phyloP scores from a whole-genome alignment of 2,888 invertebrate species.

The Stenodera caucasica region DNA sequence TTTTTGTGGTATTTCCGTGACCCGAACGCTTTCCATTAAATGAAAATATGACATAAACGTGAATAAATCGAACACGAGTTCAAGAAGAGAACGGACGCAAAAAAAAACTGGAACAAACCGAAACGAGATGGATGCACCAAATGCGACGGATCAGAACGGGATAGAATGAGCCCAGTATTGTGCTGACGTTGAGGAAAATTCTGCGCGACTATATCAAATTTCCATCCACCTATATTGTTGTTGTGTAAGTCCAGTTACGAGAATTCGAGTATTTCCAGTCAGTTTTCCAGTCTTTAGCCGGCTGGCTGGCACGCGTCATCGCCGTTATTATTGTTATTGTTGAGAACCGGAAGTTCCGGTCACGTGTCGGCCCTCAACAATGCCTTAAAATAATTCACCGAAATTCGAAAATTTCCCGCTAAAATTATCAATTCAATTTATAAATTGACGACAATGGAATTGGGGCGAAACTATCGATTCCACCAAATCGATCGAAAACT shows the following conservation, averaged over 20 bases:
- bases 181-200: background rate
- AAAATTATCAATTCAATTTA: background rate
- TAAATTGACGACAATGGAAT: background rate
- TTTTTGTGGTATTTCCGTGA: background rate
- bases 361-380: background rate
- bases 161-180: too few species aligned
- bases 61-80: background rate
- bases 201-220: background rate
- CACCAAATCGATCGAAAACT: background rate
- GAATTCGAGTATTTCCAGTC: background rate
- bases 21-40: background rate
- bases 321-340: background rate
- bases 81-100: too few species aligned
- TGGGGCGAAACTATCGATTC: background rate
- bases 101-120: too few species aligned
- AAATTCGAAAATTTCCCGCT: background rate
- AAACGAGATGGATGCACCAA: too few species aligned
- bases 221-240: background rate
- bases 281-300: background rate
- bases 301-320: background rate
- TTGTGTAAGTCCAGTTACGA: background rate
- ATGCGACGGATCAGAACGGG: too few species aligned
- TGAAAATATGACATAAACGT: background rate
- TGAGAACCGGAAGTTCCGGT: background rate
- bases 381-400: background rate